Evolutionary conservation across 2,113 vertebrate species (phyloP).

Genomic region (Pollimyrus isidori): DNA sequence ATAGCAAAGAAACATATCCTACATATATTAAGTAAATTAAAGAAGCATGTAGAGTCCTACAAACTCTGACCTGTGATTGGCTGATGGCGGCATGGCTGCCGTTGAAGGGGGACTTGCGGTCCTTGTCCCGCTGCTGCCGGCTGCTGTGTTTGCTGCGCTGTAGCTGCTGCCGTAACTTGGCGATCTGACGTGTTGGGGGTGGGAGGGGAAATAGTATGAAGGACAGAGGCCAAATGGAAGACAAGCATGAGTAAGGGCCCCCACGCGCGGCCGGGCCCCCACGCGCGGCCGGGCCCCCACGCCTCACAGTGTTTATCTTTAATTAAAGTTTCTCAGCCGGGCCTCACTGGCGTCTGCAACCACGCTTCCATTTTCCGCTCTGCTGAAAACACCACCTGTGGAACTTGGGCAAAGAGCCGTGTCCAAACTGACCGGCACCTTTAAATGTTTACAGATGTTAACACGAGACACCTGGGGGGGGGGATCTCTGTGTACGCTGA

Average conservation of each 20-base stretch:
- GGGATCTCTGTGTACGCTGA: neutral
- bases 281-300: neutral
- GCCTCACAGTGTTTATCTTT: neutral
- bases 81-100: slow-evolving; percentile 87
- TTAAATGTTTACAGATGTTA: neutral
- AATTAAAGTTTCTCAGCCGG: neutral
- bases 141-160: slow-evolving; percentile 98
- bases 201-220: neutral
- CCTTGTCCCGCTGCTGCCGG: slow-evolving; percentile 92
- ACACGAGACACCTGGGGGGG: neutral
- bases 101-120: slow-evolving; percentile 95
- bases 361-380: neutral
- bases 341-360: neutral
- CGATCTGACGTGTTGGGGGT: slow-evolving; percentile 66
- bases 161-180: slow-evolving; percentile 91
- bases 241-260: neutral
- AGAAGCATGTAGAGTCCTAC: neutral
- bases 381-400: neutral
- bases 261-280: no score
- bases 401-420: neutral
- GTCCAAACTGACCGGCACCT: neutral
- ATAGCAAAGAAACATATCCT: no score
- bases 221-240: neutral
- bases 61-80: slow-evolving; percentile 62
- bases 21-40: neutral